Evolutionary conservation across 2,888 invertebrate species (phyloP).

Genomic region (Auanema freiburgensis): DNA sequence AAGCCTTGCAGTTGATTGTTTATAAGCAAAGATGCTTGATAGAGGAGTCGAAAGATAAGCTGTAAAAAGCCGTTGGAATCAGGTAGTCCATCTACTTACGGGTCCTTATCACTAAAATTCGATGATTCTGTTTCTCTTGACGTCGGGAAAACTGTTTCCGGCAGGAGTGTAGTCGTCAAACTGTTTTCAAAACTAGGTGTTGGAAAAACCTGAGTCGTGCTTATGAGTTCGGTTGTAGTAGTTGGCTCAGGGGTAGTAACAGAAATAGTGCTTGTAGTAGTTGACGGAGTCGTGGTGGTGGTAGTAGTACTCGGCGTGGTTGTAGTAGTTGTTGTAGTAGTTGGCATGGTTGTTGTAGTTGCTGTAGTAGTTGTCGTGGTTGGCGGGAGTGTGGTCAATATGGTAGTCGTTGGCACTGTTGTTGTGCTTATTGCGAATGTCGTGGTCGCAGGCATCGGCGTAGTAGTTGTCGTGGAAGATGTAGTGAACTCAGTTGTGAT

Average conservation of each 20-base stretch:
- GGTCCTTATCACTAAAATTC: no score
- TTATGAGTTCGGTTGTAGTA: conserved; percentile 5
- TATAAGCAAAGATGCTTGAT: no score
- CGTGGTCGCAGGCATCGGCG: conserved; percentile 12
- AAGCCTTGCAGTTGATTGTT: no score
- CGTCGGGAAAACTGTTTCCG: no score
- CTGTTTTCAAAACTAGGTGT: no score
- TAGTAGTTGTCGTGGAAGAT: conserved; percentile 18
- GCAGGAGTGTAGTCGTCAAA: no score
- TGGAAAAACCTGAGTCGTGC: no score
- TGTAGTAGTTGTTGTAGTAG: conserved; percentile 18
- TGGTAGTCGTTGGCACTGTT: conserved; percentile 16
- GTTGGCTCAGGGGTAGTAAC: conserved; percentile 13
- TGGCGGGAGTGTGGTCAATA: conserved; percentile 6
- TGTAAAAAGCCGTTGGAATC: no score
- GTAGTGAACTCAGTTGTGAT: conserved; percentile 25
- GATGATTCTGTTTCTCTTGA: no score
- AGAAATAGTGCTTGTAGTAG: conserved; percentile 9
- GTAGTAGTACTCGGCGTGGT: conserved; percentile 21
- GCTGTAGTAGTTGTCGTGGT: conserved; percentile 10
- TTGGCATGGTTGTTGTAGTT: conserved; percentile 8
- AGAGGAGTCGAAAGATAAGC: no score
- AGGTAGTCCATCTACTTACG: no score
- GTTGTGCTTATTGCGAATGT: conserved; percentile 19
- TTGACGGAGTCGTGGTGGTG: conserved; percentile 6